phyloP scores from a whole-genome alignment of 2,888 invertebrate genomes.

The Zelleria hepariella region DNA sequence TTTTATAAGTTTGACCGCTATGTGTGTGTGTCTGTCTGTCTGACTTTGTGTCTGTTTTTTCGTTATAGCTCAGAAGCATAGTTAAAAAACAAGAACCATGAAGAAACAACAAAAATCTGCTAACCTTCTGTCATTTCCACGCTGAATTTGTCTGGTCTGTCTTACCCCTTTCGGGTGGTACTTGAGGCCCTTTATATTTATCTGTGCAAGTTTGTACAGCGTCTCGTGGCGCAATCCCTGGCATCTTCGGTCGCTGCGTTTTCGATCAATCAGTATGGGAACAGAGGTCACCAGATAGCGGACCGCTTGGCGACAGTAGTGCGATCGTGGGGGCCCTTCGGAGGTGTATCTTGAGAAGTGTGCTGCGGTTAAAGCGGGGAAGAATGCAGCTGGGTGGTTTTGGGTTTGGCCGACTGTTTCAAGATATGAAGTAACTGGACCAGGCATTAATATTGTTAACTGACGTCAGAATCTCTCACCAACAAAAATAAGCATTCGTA shows the following conservation, averaged over 20 bases:
- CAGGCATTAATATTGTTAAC: no score
- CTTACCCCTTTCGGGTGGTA: slow-evolving; percentile 71
- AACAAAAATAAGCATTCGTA: no score
- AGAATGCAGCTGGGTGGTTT: slow-evolving; percentile 19
- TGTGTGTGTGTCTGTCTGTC: no score
- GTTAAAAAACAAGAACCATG: no score
- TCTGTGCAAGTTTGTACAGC: slow-evolving; percentile 68
- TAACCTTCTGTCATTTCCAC: not conserved
- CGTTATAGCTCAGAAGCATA: no score
- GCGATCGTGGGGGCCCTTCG: slow-evolving; percentile 62
- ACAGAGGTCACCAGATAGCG: not conserved
- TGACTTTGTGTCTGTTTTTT: no score
- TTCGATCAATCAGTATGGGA: not conserved
- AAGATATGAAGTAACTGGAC: no score
- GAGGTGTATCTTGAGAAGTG: slow-evolving; percentile 57
- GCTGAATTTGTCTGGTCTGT: slow-evolving; percentile 58
- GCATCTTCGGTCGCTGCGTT: not conserved
- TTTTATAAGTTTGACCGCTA: no score
- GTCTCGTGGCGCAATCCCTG: slow-evolving; percentile 12
- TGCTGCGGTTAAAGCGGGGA: slow-evolving; percentile 34
- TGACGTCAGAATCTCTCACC: no score
- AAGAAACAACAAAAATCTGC: not conserved
- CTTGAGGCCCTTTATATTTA: slow-evolving; percentile 66
- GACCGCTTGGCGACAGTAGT: slow-evolving; percentile 26
- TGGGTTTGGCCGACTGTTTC: not conserved